Percentiles rank a stretch among this genome's conserved stretches.
These are phyloP conservation scores for Callimorpha dominula DNA, from an alignment of 2,888 invertebrate genomes.

Conservation along the genomic window DNA sequence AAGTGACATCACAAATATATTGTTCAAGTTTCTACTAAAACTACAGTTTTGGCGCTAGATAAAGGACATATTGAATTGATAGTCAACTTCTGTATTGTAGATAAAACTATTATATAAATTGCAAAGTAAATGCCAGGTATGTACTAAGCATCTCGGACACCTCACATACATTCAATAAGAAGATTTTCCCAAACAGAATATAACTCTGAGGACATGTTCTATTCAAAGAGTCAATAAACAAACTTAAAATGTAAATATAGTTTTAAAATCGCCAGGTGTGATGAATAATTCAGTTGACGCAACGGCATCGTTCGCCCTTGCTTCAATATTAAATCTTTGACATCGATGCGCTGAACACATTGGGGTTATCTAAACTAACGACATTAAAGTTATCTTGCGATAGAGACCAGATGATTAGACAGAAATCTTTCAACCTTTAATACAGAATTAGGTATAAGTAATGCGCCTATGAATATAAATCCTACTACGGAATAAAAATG, in stretches of 20 bases:
- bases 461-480: too few species aligned
- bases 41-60: too few species aligned
- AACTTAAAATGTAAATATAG: conserved; percentile 57
- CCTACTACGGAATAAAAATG: too few species aligned
- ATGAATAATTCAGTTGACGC: conserved; percentile 60
- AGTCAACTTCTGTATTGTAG: too few species aligned
- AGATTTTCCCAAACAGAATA: neutral
- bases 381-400: neutral
- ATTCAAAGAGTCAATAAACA: conserved; percentile 44
- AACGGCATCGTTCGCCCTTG: conserved; percentile 48
- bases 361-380: conserved; percentile 40
- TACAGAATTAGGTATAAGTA: too few species aligned
- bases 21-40: too few species aligned
- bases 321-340: conserved; percentile 66
- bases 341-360: conserved; percentile 64
- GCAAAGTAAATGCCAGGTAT: too few species aligned
- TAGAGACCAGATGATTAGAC: neutral
- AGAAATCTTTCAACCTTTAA: too few species aligned
- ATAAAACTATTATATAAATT: too few species aligned
- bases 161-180: neutral
- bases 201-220: conserved; percentile 5
- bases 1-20: too few species aligned
- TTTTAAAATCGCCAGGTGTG: conserved; percentile 58
- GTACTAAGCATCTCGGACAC: too few species aligned
- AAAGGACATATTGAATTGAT: too few species aligned